These are phyloP conservation scores for Tetramorium parvispinum DNA, from an alignment of 1,140 invertebrate genomes.

Conservation along the genomic window DNA sequence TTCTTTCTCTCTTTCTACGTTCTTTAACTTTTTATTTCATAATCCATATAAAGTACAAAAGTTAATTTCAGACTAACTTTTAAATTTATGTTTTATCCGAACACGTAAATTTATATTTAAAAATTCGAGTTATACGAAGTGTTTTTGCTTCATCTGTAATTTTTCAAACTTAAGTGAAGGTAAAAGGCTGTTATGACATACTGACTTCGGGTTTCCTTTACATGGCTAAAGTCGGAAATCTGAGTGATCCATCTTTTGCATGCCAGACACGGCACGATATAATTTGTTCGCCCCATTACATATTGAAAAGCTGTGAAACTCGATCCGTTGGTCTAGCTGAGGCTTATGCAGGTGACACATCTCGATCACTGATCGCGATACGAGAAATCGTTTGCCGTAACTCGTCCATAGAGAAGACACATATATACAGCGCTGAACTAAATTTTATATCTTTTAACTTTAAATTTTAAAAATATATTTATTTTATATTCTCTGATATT, in stretches of 20 bases:
- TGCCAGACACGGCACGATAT: slow-evolving; percentile 26
- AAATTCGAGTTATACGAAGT: not conserved
- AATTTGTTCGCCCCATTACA: slow-evolving; percentile 57
- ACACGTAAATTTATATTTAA: not conserved
- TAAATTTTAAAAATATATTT: not conserved
- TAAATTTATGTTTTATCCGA: slow-evolving; percentile 13
- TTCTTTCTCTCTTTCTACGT: not conserved
- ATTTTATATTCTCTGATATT: not conserved
- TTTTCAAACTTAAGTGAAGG: slow-evolving; percentile 17
- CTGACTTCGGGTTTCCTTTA: slow-evolving; percentile 23
- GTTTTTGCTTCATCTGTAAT: slow-evolving; percentile 9
- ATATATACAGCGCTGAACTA: not conserved
- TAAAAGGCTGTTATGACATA: not conserved
- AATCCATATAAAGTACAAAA: not conserved
- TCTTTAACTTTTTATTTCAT: not conserved
- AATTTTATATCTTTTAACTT: not conserved
- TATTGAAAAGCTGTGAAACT: slow-evolving; percentile 59
- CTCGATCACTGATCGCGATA: slow-evolving; percentile 41
- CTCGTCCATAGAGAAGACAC: not conserved
- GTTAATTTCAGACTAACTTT: slow-evolving; percentile 20
- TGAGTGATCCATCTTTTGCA: slow-evolving; percentile 42
- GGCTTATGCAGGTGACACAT: slow-evolving; percentile 23
- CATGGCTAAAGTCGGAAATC: slow-evolving; percentile 31
- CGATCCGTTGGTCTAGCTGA: slow-evolving; percentile 31
- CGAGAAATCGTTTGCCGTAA: not conserved